These are phyloP conservation scores for Aspidoscelis tigris DNA, from an alignment of 2,113 vertebrate species.

Conservation along the genomic window DNA sequence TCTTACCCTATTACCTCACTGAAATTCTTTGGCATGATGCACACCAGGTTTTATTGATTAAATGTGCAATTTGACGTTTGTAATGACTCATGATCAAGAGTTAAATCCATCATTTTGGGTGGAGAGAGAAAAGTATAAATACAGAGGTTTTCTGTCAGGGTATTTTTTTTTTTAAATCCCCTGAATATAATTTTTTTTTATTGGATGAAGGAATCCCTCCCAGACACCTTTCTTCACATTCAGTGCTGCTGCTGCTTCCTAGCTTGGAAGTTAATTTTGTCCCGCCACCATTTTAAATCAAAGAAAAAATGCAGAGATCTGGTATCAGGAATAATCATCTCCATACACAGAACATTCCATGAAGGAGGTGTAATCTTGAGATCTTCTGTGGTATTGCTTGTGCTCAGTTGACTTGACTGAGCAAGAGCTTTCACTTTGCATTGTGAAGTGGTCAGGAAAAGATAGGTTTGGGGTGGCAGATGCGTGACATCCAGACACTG, in stretches of 20 bases:
- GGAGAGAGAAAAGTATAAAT: too few relatives aligned
- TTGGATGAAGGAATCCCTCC: too few relatives aligned
- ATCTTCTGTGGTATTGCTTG: neutral
- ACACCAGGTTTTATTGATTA: neutral
- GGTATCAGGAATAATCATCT: neutral
- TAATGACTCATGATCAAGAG: neutral
- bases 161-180: too few relatives aligned
- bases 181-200: neutral
- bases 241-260: too few relatives aligned
- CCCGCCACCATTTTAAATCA: neutral
- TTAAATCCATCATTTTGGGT: neutral
- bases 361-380: neutral
- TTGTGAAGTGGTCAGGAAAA: neutral
- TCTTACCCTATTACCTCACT: too few relatives aligned
- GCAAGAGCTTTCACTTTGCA: neutral
- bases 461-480: neutral
- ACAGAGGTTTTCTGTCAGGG: too few relatives aligned
- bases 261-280: too few relatives aligned
- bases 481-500: neutral
- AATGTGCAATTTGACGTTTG: neutral
- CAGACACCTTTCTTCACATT: too few relatives aligned
- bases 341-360: neutral
- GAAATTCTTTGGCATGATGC: neutral
- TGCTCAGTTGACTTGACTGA: neutral
- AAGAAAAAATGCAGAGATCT: neutral